Evolutionary conservation across 2,888 invertebrate species (phyloP), one percentile per base, ranked within the genome.

Genomic region (Aphidius colemani): DNA sequence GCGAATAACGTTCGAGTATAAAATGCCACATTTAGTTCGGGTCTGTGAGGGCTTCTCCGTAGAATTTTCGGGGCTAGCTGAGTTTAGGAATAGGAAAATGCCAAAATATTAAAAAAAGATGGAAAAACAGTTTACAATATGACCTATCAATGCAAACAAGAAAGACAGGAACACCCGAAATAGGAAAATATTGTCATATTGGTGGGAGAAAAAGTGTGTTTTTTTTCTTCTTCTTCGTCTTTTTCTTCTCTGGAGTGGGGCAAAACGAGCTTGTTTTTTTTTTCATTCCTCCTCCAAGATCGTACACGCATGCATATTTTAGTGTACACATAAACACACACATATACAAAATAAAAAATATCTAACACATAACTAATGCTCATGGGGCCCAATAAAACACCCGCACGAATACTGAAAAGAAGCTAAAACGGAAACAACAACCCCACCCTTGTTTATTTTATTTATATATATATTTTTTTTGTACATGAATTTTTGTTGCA

Each of bases 351-450:
- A 8, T 41, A 30, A 10, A 13, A 44, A 13, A 55, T 18, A 8
- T 9, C 9, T 44, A 55, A 46, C 40, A 53, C 41, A 43, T 40
- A 53, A 39, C 30, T 7, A 48, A 39, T 39, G 53, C 63, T 48
- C 18, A 55, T 63, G 46, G 53, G 48, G 60, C 53, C 45, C 53
- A 50, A 59, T 51, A 63, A 63, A 67, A 68, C 70, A 67, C 69
- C 68, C 69, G 70, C 68, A 77, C 67, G 70, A 72, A 72, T 71
- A 70, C 71, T 72, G 67, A 70, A 72, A 67, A 66, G 68, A 72
- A 69, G 69, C 67, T 67, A 69, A 18, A 67, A 67, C 69, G 70
- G 68, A 71, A 70, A 71, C 66, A 41, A 64, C 56, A 58, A 56
- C 61, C 51, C 63, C 63, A 48, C 63, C 56, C 46, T 62, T 45